phyloP scores from a whole-genome alignment of 2,797 vertebrate genomes.

The Triplophysa bombifrons region DNA sequence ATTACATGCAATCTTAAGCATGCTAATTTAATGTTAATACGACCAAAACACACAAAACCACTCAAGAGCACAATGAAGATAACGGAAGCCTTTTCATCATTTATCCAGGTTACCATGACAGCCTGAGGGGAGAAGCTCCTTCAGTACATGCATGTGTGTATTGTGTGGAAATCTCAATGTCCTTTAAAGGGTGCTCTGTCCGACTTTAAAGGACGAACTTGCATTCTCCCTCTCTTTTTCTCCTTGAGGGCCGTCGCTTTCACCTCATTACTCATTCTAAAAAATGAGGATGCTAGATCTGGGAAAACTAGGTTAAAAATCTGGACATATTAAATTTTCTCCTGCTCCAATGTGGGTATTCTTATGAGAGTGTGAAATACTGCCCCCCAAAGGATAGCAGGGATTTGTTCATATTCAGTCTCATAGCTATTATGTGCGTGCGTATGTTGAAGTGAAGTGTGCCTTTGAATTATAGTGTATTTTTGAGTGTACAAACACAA shows the following conservation, averaged over 20 bases:
- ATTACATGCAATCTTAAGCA: neutral
- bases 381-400: conserved; percentile 18
- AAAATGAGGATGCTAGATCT: conserved; percentile 35
- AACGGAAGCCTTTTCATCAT: conserved; percentile 41
- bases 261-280: conserved; percentile 48
- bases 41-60: conserved; percentile 13
- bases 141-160: neutral
- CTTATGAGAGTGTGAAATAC: conserved; percentile 18
- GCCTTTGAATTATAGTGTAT: neutral
- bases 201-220: conserved; percentile 24
- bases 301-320: conserved; percentile 50
- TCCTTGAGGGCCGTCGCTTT: conserved; percentile 34
- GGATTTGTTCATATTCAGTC: neutral
- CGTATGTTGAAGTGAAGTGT: neutral
- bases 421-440: neutral
- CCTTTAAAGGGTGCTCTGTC: conserved; percentile 44
- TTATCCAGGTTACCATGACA: conserved; percentile 50
- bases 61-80: conserved; percentile 21
- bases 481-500: conserved; percentile 2
- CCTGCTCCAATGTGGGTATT: neutral
- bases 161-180: conserved; percentile 27
- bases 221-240: neutral
- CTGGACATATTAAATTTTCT: conserved; percentile 13
- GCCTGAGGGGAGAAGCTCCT: conserved; percentile 31
- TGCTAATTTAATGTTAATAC: conserved; percentile 15